Percentiles rank a stretch among this genome's conserved stretches.
Evolutionary conservation across 92 coral and sea anemone species (phyloP).

Genomic region (Phenganax marumi): DNA sequence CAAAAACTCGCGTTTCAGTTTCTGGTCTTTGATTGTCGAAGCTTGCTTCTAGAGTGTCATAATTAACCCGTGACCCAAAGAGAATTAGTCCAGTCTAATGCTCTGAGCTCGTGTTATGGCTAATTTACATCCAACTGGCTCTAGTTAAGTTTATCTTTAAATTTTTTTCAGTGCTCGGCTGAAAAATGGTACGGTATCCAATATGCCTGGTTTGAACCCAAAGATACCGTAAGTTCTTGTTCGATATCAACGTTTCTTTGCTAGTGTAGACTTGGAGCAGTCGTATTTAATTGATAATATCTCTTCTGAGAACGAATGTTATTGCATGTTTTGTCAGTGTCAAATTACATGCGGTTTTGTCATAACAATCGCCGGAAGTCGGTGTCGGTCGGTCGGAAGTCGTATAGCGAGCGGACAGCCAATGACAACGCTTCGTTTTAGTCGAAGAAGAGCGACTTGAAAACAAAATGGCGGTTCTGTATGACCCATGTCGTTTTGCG

Average conservation of each 20-base stretch:
- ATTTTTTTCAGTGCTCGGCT: conserved; percentile 47
- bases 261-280: too few species aligned
- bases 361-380: conserved; percentile 17
- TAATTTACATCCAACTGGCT: too few species aligned
- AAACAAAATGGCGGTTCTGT: conserved; percentile 30
- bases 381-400: conserved; percentile 32
- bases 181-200: conserved; percentile 67
- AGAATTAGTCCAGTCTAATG: too few species aligned
- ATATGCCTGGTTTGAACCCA: conserved; percentile 78
- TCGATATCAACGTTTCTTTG: not conserved
- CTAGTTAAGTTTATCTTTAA: too few species aligned
- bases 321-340: not conserved
- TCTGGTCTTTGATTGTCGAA: too few species aligned
- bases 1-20: not conserved
- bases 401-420: conserved; percentile 1
- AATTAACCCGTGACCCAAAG: too few species aligned
- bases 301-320: too few species aligned
- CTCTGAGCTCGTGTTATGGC: too few species aligned
- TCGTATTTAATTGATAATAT: not conserved
- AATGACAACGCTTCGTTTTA: not conserved
- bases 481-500: conserved; percentile 41
- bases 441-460: not conserved
- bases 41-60: too few species aligned
- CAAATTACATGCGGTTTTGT: not conserved
- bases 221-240: conserved; percentile 53